These are phyloP conservation scores for Pituophis catenifer DNA, from an alignment of 2,113 vertebrate species.

Conservation along the genomic window DNA sequence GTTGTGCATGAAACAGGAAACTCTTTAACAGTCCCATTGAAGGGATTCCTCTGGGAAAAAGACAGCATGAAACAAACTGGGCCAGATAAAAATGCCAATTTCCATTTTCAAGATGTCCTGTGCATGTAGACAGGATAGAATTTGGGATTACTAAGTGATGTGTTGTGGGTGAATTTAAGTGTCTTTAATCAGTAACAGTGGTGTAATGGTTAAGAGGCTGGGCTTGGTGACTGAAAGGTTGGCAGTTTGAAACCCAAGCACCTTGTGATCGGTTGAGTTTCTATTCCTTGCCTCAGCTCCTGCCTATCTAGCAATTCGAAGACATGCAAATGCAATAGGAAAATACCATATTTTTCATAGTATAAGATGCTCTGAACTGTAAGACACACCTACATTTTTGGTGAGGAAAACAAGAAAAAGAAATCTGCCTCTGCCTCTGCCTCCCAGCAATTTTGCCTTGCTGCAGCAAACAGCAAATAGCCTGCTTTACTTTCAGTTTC, in stretches of 20 bases:
- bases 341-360: background rate
- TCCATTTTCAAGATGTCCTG: background rate
- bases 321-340: background rate
- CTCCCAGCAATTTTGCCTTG: no score
- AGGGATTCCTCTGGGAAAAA: background rate
- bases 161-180: background rate
- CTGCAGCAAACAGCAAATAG: no score
- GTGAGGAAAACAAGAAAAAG: no score
- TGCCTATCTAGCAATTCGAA: background rate
- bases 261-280: background rate
- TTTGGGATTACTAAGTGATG: background rate
- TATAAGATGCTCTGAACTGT: no score
- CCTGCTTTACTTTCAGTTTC: no score
- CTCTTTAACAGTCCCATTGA: background rate
- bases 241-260: background rate
- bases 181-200: background rate
- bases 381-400: no score
- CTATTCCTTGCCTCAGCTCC: background rate
- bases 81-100: background rate
- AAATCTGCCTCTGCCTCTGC: no score
- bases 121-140: background rate
- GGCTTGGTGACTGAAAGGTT: background rate
- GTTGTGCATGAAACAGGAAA: background rate
- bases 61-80: background rate
- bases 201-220: background rate